Base-by-base conservation (phyloP, 2,888 invertebrate species). In the Nomada ferruginata region DNA sequence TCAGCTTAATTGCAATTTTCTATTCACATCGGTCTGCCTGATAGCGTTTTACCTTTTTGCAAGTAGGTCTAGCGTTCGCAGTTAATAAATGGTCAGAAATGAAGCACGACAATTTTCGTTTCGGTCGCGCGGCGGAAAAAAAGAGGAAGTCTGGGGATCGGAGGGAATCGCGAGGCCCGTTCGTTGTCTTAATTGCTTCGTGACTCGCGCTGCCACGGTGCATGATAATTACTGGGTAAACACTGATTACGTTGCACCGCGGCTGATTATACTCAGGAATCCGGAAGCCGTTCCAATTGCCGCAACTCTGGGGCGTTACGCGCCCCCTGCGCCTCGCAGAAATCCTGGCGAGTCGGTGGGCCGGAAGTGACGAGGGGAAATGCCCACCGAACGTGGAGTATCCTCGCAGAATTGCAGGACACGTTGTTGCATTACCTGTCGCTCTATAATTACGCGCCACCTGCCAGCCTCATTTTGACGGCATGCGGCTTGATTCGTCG, bases 351-450 rank as follows among this genome's bases (percentile, higher is more conserved):
- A 87, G 68, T 81, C 85, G 84, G 60, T 82, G 77, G 73, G 66
- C 82, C 86, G 89, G 89, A 91, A 91, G 90, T 88, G 91, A 91
- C 89, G 86, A 83, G 86, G 72, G 85, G 84, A 90, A 80, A 88
- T 77, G 79, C 79, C 79, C 81, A 26, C 55, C 7, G 71, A 64
- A 69, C 57, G 23, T 20, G 13, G 60, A 52, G 88, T 79, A 86
- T 87, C 82, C 74, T 76, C 82, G 68, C 65, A 55, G 79, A 76
- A 83, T 77, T 87, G 68, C 81, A 47, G 64, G 20, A 73, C 59
- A 55, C 74, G 72, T 68, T 70, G 76, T 76, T 77, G 77, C 79
- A 83, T 85, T 77, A 76, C 68, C 79, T 75, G 70, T 70, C 69
- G 72, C n/a, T 61, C 72, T 26, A 75, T 82, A 85, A 85, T 85